Percentiles rank a stretch among this genome's conserved stretches.
Evolutionary conservation across 2,113 vertebrate species (phyloP).

Genomic region (Trachemys scripta): DNA sequence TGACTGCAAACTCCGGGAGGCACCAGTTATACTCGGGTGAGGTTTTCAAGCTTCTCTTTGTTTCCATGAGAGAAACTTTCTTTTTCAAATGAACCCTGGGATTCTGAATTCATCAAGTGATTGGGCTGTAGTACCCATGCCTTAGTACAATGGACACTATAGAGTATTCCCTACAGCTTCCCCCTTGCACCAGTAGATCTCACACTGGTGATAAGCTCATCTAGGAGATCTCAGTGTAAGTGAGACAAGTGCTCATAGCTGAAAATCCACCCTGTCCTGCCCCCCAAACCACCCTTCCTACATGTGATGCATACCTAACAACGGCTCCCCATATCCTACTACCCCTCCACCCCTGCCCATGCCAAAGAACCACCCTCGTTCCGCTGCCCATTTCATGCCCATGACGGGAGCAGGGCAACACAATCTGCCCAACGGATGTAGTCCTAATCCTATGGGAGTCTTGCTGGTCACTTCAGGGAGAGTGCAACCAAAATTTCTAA

Average conservation of each 20-base stretch:
- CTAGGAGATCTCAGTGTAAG: no score
- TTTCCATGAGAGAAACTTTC: fast-evolving
- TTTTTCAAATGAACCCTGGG: not conserved
- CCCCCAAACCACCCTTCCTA: not conserved
- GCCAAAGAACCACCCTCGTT: not conserved
- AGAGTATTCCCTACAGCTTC: not conserved
- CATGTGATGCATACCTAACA: not conserved
- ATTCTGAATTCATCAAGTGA: not conserved
- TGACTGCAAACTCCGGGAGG: not conserved
- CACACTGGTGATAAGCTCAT: not conserved
- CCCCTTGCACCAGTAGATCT: not conserved
- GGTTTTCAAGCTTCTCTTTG: fast-evolving
- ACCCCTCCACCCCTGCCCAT: not conserved
- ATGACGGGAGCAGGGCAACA: not conserved
- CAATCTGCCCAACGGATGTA: not conserved
- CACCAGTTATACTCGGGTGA: not conserved
- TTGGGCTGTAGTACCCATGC: not conserved
- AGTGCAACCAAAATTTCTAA: not conserved
- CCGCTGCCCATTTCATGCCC: not conserved
- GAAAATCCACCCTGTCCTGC: not conserved
- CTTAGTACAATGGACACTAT: not conserved
- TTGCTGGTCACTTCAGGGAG: not conserved
- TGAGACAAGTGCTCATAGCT: not conserved
- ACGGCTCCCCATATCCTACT: not conserved
- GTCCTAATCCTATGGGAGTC: not conserved